Evolutionary conservation across 1,140 invertebrate species (phyloP), one percentile per base, ranked within the genome.

Genomic region (Eupeodes corollae): DNA sequence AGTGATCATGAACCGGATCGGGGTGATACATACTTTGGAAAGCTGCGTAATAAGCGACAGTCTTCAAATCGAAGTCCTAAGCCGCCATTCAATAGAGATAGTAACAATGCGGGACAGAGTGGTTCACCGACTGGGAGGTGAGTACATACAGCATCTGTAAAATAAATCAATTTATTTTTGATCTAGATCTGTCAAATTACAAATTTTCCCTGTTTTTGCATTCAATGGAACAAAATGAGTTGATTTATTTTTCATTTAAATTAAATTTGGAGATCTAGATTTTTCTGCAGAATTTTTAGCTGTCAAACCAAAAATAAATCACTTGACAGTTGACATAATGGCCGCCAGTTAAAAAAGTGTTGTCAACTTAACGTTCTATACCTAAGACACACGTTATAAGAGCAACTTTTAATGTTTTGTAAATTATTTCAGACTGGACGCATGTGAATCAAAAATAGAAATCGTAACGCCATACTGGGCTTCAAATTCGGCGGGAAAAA

Each of bases 391-490:
- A n/a, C n/a, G n/a, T n/a, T 26, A 26, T 26, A 26, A 26, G 21
- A 26, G 21, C 12, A 9, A 13, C 8, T 33, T 33, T 33, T n/a
- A n/a, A n/a, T 32, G 19, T 44, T 44, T 50, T 47, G 31, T 44
- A 37, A 19, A 12, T 30, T 32, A 35, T 46, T 46, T 45, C 32
- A 56, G 88, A 63, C 71, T 89, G 15, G 91, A 94, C 66, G 81
- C 86, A 6, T 94, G 91, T 59, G 86, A 91, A 59, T 91, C 88
- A 31, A 88, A 90, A 63, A 79, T 88, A n/a, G 90, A 93, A 71
- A 89, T 94, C 50, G 82, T 91, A 8, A 93, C 90, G 1, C 91
- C 91, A 0, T 94, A 91, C 61, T 94, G 90, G 90, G 89, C 90
- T 1, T 82, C 86, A 5, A 94, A 93, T 67, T 91, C 87, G 9